These are phyloP conservation scores for Sardina pilchardus DNA, from an alignment of 2,113 vertebrate species.

Conservation along the genomic window DNA sequence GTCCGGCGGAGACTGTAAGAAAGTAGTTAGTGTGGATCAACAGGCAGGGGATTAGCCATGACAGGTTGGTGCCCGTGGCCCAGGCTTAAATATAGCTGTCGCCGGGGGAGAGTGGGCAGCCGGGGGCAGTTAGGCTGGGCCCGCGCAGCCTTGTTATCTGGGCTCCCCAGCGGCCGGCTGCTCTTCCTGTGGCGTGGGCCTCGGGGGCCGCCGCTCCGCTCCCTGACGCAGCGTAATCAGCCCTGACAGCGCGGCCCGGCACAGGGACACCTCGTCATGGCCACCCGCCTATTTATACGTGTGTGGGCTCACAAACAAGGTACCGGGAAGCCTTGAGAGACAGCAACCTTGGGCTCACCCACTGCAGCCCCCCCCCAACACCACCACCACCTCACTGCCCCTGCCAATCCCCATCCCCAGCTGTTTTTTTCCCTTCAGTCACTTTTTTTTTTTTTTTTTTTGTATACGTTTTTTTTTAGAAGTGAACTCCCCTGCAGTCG, in stretches of 20 bases:
- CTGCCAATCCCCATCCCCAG: neutral
- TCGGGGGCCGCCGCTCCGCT: neutral
- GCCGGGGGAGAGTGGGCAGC: neutral
- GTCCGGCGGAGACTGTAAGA: neutral
- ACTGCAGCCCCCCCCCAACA: neutral
- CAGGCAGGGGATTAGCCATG: neutral
- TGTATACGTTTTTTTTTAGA: neutral
- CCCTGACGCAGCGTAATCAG: neutral
- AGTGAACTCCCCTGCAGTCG: neutral
- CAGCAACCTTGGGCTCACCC: constrained; percentile 4
- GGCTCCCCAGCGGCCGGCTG: neutral
- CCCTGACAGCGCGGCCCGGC: neutral
- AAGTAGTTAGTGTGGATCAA: neutral
- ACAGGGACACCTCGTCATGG: neutral
- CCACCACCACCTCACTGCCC: neutral
- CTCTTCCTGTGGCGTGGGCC: neutral
- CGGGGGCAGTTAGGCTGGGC: neutral
- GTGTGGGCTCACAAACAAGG: neutral
- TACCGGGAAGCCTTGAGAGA: neutral
- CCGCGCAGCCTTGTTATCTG: neutral
- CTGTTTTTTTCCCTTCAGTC: neutral
- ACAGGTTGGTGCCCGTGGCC: neutral
- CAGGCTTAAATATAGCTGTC: constrained; percentile 12
- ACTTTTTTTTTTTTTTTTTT: neutral
- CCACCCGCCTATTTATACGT: neutral